Percentiles rank a stretch among this genome's conserved stretches.
Conservation (phyloP, 2,888 invertebrate genomes). For the Hoplodrina blanda region DNA sequence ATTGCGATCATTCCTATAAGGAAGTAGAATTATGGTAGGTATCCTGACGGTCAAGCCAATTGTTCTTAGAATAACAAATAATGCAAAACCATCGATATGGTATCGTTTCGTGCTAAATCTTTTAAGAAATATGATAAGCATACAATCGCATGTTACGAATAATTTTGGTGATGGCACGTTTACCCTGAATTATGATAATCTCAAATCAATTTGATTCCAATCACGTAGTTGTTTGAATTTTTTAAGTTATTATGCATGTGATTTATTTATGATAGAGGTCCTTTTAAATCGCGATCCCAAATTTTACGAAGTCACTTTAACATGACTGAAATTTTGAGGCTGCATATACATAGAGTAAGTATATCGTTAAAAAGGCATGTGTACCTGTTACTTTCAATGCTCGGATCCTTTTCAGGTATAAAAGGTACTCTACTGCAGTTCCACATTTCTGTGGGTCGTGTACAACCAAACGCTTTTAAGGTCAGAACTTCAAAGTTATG, state of each 20-base stretch:
- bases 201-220: slow-evolving; percentile 20
- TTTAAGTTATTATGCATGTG: background rate
- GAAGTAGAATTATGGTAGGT: no score
- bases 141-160: slow-evolving; percentile 17
- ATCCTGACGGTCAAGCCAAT: slow-evolving; percentile 1
- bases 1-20: no score
- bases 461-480: no score
- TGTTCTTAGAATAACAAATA: slow-evolving; percentile 23
- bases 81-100: slow-evolving; percentile 17
- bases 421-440: no score
- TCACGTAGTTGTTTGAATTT: slow-evolving; percentile 30
- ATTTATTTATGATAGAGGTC: background rate
- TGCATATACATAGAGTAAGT: no score
- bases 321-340: no score
- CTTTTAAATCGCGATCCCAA: background rate
- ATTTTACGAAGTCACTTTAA: no score
- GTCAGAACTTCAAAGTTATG: no score
- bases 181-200: slow-evolving; percentile 38
- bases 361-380: no score
- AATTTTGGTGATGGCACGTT: slow-evolving; percentile 35
- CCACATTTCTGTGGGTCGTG: no score
- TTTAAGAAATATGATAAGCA: slow-evolving; percentile 14
- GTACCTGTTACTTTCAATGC: no score
- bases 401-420: no score
- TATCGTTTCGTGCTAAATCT: slow-evolving; percentile 46